Conservation (phyloP, 2,797 vertebrate species). For the Eulemur rubriventer region DNA sequence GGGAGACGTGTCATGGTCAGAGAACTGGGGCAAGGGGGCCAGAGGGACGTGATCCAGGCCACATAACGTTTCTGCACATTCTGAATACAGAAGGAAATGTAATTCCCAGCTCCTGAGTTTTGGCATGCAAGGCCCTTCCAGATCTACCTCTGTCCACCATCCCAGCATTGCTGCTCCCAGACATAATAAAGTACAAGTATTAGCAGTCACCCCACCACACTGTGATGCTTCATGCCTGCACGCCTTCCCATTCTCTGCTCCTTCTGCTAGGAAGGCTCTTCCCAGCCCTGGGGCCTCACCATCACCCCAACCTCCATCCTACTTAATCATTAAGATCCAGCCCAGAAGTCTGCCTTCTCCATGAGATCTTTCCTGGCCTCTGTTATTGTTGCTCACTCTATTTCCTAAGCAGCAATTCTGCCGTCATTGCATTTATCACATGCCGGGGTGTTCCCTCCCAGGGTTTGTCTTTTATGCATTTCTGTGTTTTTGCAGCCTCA, state of each 20-base stretch:
- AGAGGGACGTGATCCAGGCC: background rate
- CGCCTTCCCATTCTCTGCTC: background rate
- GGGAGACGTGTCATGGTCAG: background rate
- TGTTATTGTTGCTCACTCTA: background rate
- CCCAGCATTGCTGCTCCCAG: background rate
- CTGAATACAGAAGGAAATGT: background rate
- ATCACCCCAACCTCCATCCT: background rate
- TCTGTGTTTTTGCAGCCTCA: background rate
- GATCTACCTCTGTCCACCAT: background rate
- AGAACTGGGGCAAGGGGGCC: background rate
- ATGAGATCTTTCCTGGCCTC: background rate
- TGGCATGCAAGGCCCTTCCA: background rate
- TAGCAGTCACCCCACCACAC: background rate
- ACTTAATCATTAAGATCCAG: background rate
- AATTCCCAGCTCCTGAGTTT: background rate
- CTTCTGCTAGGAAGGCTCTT: background rate
- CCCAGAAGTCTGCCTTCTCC: background rate
- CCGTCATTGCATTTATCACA: background rate
- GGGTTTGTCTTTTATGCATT: background rate
- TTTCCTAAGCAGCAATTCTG: background rate
- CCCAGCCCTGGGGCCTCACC: background rate
- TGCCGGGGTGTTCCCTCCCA: background rate
- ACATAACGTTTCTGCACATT: background rate
- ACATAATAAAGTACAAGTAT: background rate
- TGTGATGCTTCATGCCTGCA: background rate